A percentile compares a stretch with the other conserved stretches of the same genome.
Evolutionary conservation across 2,888 invertebrate genomes (phyloP).

Genomic region (Ceriagrion tenellum): DNA sequence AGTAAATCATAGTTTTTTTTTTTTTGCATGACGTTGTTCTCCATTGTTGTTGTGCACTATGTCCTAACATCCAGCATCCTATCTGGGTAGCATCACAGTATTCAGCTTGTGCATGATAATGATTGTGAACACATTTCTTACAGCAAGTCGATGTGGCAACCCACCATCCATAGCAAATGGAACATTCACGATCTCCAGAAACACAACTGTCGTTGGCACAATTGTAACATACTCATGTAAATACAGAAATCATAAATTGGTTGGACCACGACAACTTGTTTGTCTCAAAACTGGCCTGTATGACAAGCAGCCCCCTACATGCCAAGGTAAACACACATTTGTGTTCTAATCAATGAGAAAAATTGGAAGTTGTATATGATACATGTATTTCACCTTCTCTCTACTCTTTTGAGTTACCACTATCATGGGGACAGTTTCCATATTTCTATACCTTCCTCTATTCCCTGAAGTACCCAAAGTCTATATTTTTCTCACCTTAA

Average conservation of each 20-base stretch:
- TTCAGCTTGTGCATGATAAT: background rate
- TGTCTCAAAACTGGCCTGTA: slow-evolving; percentile 90
- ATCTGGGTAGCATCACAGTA: background rate
- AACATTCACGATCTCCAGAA: slow-evolving; percentile 79
- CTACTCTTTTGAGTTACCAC: background rate
- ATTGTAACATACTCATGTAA: slow-evolving; percentile 88
- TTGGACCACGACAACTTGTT: slow-evolving; percentile 84
- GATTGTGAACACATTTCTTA: slow-evolving; percentile 69
- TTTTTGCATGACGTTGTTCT: background rate
- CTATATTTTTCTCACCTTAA: background rate
- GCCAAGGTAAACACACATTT: slow-evolving; percentile 81
- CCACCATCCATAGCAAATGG: slow-evolving; percentile 85
- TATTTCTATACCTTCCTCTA: background rate
- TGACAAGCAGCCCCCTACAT: slow-evolving; percentile 87
- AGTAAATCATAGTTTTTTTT: slow-evolving; percentile 73
- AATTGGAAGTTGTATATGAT: background rate
- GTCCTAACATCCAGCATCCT: background rate
- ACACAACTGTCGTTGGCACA: slow-evolving; percentile 83
- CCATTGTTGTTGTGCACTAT: background rate
- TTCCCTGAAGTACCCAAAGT: background rate
- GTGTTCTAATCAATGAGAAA: background rate
- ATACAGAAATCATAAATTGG: slow-evolving; percentile 83
- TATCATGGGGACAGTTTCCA: background rate
- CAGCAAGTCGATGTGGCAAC: slow-evolving; percentile 87
- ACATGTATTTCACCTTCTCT: background rate